phyloP scores from a whole-genome alignment of 2,797 vertebrate genomes.

The Rhynchonycteris naso region DNA sequence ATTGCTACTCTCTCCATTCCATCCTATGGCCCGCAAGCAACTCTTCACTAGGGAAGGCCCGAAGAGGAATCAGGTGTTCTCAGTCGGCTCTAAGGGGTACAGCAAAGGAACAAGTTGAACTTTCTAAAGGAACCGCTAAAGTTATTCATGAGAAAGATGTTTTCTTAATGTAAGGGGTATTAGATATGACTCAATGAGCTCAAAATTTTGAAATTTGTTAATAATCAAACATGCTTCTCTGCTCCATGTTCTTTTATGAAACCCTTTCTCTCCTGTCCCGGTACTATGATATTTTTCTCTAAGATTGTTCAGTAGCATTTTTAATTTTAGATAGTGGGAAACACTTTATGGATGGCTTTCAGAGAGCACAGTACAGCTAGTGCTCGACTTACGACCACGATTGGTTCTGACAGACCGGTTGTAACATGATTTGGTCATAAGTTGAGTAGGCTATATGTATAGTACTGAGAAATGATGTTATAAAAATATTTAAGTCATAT shows the following conservation, averaged over 20 bases:
- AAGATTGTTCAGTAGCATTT: neutral
- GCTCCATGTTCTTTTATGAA: neutral
- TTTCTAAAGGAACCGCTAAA: neutral
- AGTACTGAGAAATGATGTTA: no score
- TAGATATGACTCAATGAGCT: neutral
- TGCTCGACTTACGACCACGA: no score
- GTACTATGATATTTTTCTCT: neutral
- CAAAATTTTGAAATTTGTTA: neutral
- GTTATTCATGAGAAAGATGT: neutral
- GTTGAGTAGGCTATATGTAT: no score
- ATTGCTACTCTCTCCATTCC: neutral
- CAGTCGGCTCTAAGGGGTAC: neutral
- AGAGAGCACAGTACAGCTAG: neutral
- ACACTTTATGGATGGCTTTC: neutral
- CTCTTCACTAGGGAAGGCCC: neutral
- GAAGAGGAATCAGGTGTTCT: neutral
- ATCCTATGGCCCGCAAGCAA: neutral
- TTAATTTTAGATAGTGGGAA: conserved; percentile 1
- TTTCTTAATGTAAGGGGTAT: neutral
- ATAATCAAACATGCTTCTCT: neutral
- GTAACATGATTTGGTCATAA: no score
- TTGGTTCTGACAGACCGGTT: no score
- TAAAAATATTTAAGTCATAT: no score
- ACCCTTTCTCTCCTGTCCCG: neutral
- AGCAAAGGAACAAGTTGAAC: neutral